These are phyloP conservation scores for Eutrigla gurnardus DNA, from an alignment of 2,797 vertebrate genomes.

Conservation along the genomic window DNA sequence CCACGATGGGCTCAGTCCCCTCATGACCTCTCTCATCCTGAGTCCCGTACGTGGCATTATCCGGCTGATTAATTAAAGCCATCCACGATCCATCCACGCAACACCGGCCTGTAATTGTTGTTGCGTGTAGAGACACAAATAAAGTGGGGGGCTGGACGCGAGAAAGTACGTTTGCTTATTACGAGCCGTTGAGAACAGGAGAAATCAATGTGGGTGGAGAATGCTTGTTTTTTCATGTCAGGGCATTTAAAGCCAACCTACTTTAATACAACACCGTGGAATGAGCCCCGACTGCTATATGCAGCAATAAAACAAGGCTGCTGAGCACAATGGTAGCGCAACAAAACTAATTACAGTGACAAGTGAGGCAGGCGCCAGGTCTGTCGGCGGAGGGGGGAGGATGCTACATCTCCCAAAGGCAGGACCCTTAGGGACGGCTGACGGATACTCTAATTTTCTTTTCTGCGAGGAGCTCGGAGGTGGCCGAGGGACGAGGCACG, in stretches of 20 bases:
- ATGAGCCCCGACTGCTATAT: slow-evolving; percentile 42
- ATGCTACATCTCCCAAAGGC: slow-evolving; percentile 70
- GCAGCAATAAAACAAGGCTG: slow-evolving; percentile 69
- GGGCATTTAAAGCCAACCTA: slow-evolving; percentile 41
- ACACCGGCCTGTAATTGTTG: slow-evolving; percentile 65
- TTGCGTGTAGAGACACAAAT: slow-evolving; percentile 43
- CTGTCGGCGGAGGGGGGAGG: slow-evolving; percentile 64
- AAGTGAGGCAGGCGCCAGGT: slow-evolving; percentile 73
- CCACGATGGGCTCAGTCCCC: slow-evolving; percentile 18
- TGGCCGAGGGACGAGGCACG: slow-evolving; percentile 39
- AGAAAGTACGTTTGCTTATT: slow-evolving; percentile 66
- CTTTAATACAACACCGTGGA: slow-evolving; percentile 62
- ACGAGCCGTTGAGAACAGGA: slow-evolving; percentile 55
- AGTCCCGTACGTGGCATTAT: slow-evolving; percentile 47
- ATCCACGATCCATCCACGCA: slow-evolving; percentile 60
- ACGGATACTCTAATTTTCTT: slow-evolving; percentile 83
- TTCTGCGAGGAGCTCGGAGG: slow-evolving; percentile 56
- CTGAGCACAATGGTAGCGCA: slow-evolving; percentile 72
- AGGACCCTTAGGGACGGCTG: slow-evolving; percentile 77
- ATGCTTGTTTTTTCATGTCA: slow-evolving; percentile 26
- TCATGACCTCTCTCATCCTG: slow-evolving; percentile 45
- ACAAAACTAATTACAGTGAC: slow-evolving; percentile 85
- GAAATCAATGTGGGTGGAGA: slow-evolving; percentile 64
- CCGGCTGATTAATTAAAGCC: slow-evolving; percentile 69
- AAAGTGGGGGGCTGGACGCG: slow-evolving; percentile 25